A percentile compares a stretch with the other conserved stretches of the same genome.
Evolutionary conservation across 2,113 vertebrate species (phyloP).

Genomic region (Caloenas nicobarica): DNA sequence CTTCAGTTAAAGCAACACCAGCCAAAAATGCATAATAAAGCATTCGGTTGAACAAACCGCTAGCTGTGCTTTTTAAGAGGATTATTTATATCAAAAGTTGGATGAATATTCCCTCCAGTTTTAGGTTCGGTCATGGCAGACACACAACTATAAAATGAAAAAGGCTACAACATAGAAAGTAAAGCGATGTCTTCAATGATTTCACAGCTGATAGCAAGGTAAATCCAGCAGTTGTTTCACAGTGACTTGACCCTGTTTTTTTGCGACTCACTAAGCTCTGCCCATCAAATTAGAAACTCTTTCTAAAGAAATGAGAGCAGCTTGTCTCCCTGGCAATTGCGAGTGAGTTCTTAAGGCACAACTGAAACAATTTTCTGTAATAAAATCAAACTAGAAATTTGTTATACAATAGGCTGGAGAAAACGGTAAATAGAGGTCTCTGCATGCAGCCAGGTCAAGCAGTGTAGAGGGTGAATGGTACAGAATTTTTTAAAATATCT

Average conservation of each 20-base stretch:
- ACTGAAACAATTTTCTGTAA: constrained; percentile 22
- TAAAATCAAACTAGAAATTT: not conserved
- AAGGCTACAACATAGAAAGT: not conserved
- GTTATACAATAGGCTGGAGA: constrained; percentile 26
- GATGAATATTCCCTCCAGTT: constrained; percentile 15
- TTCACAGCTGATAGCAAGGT: constrained; percentile 36
- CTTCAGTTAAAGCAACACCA: constrained; percentile 42
- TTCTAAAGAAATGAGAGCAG: constrained; percentile 60
- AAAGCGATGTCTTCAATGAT: not conserved
- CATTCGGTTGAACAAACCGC: constrained; percentile 20
- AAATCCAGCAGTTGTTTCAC: constrained; percentile 29
- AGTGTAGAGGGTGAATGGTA: not conserved
- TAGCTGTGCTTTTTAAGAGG: constrained; percentile 59
- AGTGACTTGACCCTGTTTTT: constrained; percentile 38
- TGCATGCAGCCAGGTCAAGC: not conserved
- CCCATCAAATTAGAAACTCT: constrained; percentile 63
- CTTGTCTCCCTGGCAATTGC: constrained; percentile 53
- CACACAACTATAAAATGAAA: not conserved
- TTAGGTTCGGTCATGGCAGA: not conserved
- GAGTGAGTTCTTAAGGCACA: constrained; percentile 16
- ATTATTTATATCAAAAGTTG: constrained; percentile 63
- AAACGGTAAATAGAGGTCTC: not conserved
- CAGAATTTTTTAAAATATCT: not conserved
- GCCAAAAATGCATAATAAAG: constrained; percentile 52
- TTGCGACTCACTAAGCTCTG: constrained; percentile 43